A percentile compares a stretch with the other conserved stretches of the same genome.
Conservation (phyloP, 2,113 vertebrate genomes). For the Rafetus swinhoei region DNA sequence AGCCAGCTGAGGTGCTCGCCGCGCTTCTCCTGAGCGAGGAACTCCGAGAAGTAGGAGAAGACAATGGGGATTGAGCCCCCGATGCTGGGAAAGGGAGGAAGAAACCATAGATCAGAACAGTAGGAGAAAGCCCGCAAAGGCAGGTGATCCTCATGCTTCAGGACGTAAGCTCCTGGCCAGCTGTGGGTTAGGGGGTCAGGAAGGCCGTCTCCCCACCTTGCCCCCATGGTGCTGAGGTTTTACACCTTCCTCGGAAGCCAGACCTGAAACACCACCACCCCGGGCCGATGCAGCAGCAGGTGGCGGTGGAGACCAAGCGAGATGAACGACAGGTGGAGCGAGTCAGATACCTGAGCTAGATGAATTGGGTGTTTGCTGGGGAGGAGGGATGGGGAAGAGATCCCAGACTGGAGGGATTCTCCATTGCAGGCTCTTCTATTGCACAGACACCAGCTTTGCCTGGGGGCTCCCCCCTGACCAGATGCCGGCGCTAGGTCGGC, state of each 20-base stretch:
- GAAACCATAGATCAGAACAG: neutral
- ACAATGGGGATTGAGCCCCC: slow-evolving; percentile 97
- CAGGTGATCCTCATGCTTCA: neutral
- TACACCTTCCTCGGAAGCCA: neutral
- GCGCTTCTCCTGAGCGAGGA: slow-evolving; percentile 97
- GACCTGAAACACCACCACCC: neutral
- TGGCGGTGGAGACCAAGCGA: neutral
- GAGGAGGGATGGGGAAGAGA: neutral
- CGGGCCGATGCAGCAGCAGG: neutral
- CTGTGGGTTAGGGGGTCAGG: neutral
- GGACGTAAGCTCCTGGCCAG: neutral
- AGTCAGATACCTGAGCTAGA: neutral
- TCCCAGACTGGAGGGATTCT: too few species aligned
- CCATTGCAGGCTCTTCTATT: neutral
- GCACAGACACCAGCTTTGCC: neutral
- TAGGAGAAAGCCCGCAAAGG: neutral
- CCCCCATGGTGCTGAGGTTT: neutral
- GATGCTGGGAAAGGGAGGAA: slow-evolving; percentile 80
- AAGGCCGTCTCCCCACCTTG: neutral
- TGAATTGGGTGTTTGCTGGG: neutral
- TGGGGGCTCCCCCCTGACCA: neutral
- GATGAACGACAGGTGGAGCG: neutral
- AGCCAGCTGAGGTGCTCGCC: slow-evolving; percentile 98
- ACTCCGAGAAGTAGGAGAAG: slow-evolving; percentile 98
- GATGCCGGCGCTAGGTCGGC: neutral